These are phyloP conservation scores for Chrysaora quinquecirrha DNA, from an alignment of 30 jellyfish, hydroid and myxozoan genomes.

Conservation along the genomic window DNA sequence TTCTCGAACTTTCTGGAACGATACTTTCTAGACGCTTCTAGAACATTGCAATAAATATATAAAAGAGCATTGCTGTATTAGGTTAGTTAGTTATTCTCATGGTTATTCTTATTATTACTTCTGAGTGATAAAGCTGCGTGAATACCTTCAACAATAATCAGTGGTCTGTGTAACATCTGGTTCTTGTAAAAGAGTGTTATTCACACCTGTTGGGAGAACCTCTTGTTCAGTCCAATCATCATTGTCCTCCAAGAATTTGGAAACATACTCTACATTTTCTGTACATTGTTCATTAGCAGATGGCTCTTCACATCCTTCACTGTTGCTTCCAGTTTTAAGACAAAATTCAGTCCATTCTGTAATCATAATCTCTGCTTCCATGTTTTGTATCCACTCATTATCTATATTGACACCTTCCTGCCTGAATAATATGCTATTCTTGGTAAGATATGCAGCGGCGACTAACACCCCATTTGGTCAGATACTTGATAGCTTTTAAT, in stretches of 20 bases:
- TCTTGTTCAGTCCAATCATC: not conserved
- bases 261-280: not conserved
- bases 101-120: no score
- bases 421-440: constrained; percentile 1
- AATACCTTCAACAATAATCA: no score
- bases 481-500: not conserved
- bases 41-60: no score
- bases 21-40: no score
- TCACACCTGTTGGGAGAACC: not conserved
- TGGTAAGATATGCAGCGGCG: not conserved
- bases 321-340: not conserved
- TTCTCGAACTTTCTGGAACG: no score
- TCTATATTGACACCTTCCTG: constrained; percentile 6
- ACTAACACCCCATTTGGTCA: not conserved
- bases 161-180: not conserved
- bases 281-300: not conserved
- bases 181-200: not conserved
- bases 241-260: not conserved
- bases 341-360: not conserved
- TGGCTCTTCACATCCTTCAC: not conserved
- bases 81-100: no score
- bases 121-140: no score
- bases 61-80: no score
- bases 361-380: not conserved
- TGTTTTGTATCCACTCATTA: constrained; percentile 1